These are phyloP conservation scores for Oncorhynchus tshawytscha DNA, from an alignment of 2,113 vertebrate genomes.

Conservation along the genomic window DNA sequence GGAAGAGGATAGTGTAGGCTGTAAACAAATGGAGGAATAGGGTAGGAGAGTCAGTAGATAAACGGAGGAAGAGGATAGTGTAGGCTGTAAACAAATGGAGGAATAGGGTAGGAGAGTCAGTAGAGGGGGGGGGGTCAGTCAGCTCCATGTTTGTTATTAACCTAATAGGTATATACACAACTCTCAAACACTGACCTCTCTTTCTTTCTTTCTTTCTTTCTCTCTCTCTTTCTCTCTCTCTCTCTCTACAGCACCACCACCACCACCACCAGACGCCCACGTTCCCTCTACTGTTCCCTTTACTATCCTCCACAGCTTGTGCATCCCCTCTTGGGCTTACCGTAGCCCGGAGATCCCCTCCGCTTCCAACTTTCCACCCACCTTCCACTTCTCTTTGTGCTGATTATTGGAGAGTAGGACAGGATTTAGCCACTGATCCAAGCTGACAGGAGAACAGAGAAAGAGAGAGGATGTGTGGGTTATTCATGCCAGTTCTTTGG, in stretches of 20 bases:
- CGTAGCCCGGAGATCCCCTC: constrained; percentile 2
- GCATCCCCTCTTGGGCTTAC: constrained; percentile 22
- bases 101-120: too few species aligned
- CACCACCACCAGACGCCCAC: constrained; percentile 45
- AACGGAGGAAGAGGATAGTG: too few species aligned
- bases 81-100: too few species aligned
- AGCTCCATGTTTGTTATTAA: constrained; percentile 25
- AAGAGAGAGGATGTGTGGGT: constrained; percentile 16
- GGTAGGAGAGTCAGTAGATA: too few species aligned
- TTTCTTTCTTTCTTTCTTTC: constrained; percentile 11
- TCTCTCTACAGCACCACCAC: constrained; percentile 34
- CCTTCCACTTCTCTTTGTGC: constrained; percentile 49
- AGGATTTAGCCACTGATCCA: constrained; percentile 46
- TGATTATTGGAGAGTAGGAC: constrained; percentile 49
- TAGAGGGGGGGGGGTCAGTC: constrained; percentile 19
- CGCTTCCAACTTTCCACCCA: not conserved
- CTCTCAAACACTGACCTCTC: constrained; percentile 59
- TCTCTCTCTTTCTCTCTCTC: too few species aligned
- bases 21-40: too few species aligned
- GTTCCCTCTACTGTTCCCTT: constrained; percentile 2
- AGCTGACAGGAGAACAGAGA: constrained; percentile 26
- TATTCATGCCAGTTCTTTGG: constrained; percentile 11
- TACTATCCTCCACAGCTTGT: not conserved
- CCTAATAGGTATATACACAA: constrained; percentile 62
- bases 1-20: too few species aligned